A percentile compares a stretch with the other conserved stretches of the same genome.
These are phyloP conservation scores for Euwallacea similis DNA, from an alignment of 1,140 invertebrate genomes.

Conservation along the genomic window DNA sequence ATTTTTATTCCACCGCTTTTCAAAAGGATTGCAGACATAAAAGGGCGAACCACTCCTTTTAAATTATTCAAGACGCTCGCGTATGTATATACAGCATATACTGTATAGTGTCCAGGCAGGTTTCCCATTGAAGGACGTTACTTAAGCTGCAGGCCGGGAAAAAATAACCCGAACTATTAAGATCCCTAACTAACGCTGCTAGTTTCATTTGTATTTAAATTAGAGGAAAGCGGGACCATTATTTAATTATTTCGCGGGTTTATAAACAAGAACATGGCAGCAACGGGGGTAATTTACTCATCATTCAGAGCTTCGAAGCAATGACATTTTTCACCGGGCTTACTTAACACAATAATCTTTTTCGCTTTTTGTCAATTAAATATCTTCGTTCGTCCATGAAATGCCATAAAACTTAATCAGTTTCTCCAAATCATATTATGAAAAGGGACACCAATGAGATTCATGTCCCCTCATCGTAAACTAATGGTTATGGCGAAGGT, in stretches of 20 bases:
- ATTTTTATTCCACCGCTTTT: slow-evolving; percentile 14
- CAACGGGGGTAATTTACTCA: not conserved
- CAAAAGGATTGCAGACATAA: slow-evolving; percentile 7
- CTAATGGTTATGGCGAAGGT: too few relatives aligned
- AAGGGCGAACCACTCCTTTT: slow-evolving; percentile 4
- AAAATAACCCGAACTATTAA: not conserved
- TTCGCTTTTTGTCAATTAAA: not conserved
- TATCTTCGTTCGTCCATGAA: too few relatives aligned
- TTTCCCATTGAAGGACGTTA: too few relatives aligned
- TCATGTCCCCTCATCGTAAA: too few relatives aligned
- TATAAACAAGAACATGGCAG: slow-evolving; percentile 1
- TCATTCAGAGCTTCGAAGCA: not conserved
- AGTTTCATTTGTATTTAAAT: slow-evolving; percentile 3
- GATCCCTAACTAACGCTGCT: not conserved
- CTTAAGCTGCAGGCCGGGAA: too few relatives aligned
- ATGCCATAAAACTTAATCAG: too few relatives aligned
- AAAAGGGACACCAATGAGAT: too few relatives aligned
- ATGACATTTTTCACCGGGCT: not conserved
- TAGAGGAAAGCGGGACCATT: not conserved
- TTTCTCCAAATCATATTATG: too few relatives aligned
- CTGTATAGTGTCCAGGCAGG: too few relatives aligned
- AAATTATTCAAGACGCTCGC: slow-evolving; percentile 4
- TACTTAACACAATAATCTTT: slow-evolving; percentile 1
- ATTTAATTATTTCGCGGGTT: slow-evolving; percentile 3
- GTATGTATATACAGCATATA: not conserved